Base-by-base conservation (phyloP, 2,888 invertebrate genomes). In the Tenthredo distinguenda region DNA sequence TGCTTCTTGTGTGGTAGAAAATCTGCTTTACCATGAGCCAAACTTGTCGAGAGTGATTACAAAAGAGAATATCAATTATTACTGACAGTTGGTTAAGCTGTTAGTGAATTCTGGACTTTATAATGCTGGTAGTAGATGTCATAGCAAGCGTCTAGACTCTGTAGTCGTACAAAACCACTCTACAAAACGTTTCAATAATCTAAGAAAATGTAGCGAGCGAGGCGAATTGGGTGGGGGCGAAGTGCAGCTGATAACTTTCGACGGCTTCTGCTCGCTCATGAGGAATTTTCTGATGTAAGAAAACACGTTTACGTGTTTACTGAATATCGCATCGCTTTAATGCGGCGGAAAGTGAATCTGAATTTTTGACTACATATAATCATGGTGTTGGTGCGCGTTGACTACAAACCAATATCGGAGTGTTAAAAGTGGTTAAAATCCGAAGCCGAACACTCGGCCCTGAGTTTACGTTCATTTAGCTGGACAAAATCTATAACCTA, bases 401-500 rank as follows among this genome's bases (percentile, higher is more conserved):
- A 65, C 81, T 62, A 4, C 21, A 6, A 62, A 62, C 40, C 21
- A 26, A 81, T 34, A 34, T 79, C 18, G 18, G 5, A n/a, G n/a
- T n/a, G n/a, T 55, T 55, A 40, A 40, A 40, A 81, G 15, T 81
- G n/a, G 15, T 68, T 15, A 34, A 34, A 7, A 43, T 21, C 31
- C n/a, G 31, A 83, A 83, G 40, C 62, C 40, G 31, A 9, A 15
- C 10, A n/a, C 15, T 37, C 21, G 7, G 7, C 0, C 15, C 9
- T 18, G 34, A 83, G 50, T 31, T 83, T 12, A 31, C n/a, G 34
- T 68, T 83, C 26, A 71, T 68, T 76, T 15, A 50, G 40, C 72
- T 72, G 85, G 79, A 82, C 50, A 79, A 62, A 65, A 86, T 72
- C 74, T 34, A 76, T 47, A 43, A 82, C 83, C 79, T 58, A 81